Conservation (phyloP, 2,888 invertebrate genomes). For the Lepidocyrtoides sp. region DNA sequence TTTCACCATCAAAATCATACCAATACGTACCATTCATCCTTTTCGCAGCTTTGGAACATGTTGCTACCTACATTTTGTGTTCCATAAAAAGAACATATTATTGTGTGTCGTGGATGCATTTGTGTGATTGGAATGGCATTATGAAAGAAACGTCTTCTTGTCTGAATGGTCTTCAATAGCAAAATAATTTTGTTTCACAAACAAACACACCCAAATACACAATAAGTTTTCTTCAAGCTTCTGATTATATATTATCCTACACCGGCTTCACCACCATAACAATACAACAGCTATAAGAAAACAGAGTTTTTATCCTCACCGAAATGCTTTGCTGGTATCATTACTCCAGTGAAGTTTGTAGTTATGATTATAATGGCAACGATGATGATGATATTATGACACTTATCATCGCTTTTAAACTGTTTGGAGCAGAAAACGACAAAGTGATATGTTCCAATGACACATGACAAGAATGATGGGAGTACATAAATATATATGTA, state of each 20-base stretch:
- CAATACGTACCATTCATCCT: too few relatives aligned
- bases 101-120: neutral
- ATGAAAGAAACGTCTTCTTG: neutral
- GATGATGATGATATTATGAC: slow-evolving; percentile 40
- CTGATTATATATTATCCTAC: neutral
- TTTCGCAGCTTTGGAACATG: neutral
- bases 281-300: neutral
- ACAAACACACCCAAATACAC: neutral
- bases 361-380: neutral
- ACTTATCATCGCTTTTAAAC: slow-evolving; percentile 24
- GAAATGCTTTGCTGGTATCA: too few relatives aligned
- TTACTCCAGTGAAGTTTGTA: neutral
- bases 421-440: neutral
- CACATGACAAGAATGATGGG: slow-evolving; percentile 43
- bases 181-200: slow-evolving; percentile 15
- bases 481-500: neutral
- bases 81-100: neutral
- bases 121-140: neutral
- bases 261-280: neutral
- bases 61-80: neutral
- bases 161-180: slow-evolving; percentile 2
- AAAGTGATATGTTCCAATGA: slow-evolving; percentile 53
- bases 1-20: neutral
- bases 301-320: too few relatives aligned
- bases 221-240: slow-evolving; percentile 5